Base-by-base conservation (phyloP, 2,888 invertebrate genomes). In the Phlogophora meticulosa region DNA sequence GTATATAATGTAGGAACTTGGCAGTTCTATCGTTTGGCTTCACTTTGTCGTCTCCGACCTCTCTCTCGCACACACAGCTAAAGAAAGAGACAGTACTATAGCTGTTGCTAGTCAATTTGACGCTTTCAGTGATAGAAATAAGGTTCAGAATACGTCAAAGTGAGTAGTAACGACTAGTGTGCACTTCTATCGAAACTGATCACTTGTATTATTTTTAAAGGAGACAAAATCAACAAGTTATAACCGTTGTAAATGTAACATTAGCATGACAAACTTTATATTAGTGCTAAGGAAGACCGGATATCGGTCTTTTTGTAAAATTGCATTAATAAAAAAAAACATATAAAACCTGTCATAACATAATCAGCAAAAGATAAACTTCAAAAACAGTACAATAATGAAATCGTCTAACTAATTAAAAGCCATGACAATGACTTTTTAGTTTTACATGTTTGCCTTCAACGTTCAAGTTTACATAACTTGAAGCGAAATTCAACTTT, bases 1-100 rank as follows among this genome's bases (percentile, higher is more conserved):
- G 63, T 81, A 53, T 71, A 58, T 64, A 71, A 72, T 62, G 69
- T 81, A 82, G 82, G 82, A 81, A 81, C 82, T 80, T 67, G 76
- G 72, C 76, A 82, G 75, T 80, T 72, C 79, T 77, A 42, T 77
- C 43, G 77, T 67, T 61, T 76, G 75, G 75, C 77, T 75, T 72
- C 77, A 76, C 65, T 58, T 53, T 48, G 58, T 66, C 67, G 38
- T 59, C 62, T 72, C 62, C 56, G 67, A 73, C 71, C 68, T 70
- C 62, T 63, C 69, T 68, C 65, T 76, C 72, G 55, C 69, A 70
- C 76, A 60, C 72, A 60, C 60, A 46, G 59, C 51, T 70, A 75
- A 64, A 45, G 68, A 72, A 67, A 67, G 70, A 62, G 51, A 72
- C 76, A 68, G 51, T 40, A 62, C 43, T 61, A 59, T 17, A 48